phyloP scores from a whole-genome alignment of 2,888 invertebrate species.

The Patella caerulea region DNA sequence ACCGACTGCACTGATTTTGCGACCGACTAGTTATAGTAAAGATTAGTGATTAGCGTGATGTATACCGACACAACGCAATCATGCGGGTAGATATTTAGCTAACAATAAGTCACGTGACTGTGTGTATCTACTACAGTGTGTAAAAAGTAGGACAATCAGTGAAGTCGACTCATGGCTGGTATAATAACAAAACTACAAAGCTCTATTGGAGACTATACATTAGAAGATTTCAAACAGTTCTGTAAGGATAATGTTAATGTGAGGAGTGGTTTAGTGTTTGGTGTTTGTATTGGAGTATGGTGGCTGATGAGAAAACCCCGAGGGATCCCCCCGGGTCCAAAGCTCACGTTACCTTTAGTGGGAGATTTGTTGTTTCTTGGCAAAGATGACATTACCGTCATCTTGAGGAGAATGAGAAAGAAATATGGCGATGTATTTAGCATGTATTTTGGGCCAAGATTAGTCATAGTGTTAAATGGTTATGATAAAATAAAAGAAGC shows the following conservation, averaged over 20 bases:
- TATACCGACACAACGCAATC: too few relatives aligned
- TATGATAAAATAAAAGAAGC: constrained; percentile 43
- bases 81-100: too few relatives aligned
- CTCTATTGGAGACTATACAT: not conserved
- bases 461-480: constrained; percentile 47
- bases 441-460: constrained; percentile 40
- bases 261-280: not conserved
- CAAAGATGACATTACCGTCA: constrained; percentile 30
- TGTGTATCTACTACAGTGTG: too few relatives aligned
- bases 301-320: constrained; percentile 7
- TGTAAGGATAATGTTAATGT: not conserved
- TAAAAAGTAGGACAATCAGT: not conserved
- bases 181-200: not conserved
- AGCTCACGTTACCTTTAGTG: constrained; percentile 11
- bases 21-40: too few relatives aligned
- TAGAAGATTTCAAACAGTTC: too few relatives aligned
- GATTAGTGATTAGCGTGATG: too few relatives aligned
- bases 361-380: constrained; percentile 5
- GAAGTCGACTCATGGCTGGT: not conserved
- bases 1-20: too few relatives aligned
- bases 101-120: too few relatives aligned
- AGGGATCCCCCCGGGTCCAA: constrained; percentile 16
- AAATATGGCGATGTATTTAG: constrained; percentile 47
- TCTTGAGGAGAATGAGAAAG: constrained; percentile 37
- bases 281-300: not conserved